Conservation (phyloP, 2,797 vertebrate genomes). For the Sebastes oblongus region DNA sequence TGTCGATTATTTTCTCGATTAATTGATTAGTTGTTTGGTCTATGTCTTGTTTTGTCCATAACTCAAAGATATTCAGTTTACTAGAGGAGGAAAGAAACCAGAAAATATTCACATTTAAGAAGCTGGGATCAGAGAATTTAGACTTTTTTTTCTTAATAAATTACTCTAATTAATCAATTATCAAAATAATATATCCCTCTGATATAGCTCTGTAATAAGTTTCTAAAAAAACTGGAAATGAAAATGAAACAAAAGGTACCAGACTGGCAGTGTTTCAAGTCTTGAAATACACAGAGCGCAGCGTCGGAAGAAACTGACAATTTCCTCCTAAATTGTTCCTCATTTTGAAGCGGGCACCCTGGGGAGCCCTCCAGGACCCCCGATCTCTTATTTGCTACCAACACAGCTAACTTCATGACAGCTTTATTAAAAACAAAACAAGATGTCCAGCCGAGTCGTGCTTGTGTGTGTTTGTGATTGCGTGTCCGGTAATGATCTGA, state of each 20-base stretch:
- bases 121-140: too few species aligned
- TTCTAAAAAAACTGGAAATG: not conserved
- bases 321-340: not conserved
- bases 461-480: not conserved
- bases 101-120: too few species aligned
- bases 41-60: too few species aligned
- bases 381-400: not conserved
- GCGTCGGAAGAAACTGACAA: not conserved
- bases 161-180: too few species aligned
- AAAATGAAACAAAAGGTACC: not conserved
- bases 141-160: too few species aligned
- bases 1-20: too few species aligned
- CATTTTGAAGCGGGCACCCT: not conserved
- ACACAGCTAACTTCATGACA: constrained; percentile 2
- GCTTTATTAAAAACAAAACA: constrained; percentile 39
- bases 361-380: not conserved
- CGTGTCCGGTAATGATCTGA: constrained; percentile 31
- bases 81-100: too few species aligned
- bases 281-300: not conserved
- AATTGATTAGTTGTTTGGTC: too few species aligned
- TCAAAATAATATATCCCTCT: too few species aligned
- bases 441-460: constrained; percentile 13
- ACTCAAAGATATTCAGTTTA: too few species aligned
- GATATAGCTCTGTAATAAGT: not conserved
- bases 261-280: not conserved